Base-by-base conservation (phyloP, 2,888 invertebrate genomes). In the Julus scanicus region DNA sequence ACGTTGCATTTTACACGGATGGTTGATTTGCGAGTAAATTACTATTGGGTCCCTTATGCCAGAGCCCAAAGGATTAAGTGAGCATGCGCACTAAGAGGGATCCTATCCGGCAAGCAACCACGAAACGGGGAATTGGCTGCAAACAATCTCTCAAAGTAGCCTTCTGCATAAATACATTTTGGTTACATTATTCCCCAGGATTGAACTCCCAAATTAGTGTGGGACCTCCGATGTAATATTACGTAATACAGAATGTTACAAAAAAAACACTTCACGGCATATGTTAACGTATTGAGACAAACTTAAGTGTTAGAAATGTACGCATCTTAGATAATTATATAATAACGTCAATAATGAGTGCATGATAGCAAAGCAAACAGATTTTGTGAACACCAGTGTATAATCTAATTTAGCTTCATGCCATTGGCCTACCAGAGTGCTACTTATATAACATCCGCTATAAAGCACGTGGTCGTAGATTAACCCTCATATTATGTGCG, bases 1-100 rank as follows among this genome's bases (percentile, higher is more conserved):
- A 63, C 63, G 63, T 63, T 63, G 63, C 63, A 63, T 63, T 63
- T 63, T 63, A 63, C 63, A 63, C 63, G 63, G 63, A 63, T 63
- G 63, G 63, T 63, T 63, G 63, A 63, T 63, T 63, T 63, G 63
- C 63, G 63, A 63, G 63, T 63, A 63, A 63, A 63, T 63, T 63
- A 63, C 63, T 63, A 63, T 63, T 63, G 63, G 63, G 63, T 63
- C 63, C 63, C 63, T 63, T 6, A 63, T n/a, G 63, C 63, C 63
- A 63, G 63, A n/a, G 63, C 63, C 63, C 63, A 63, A 63, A 63
- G 63, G 63, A 63, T 63, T 63, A 63, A 63, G n/a, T 3, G 63
- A 63, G 63, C 63, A 63, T 63, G 63, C 63, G 63, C 63, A 63
- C 63, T 63, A 63, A 63, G 11, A n/a, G 53, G 15, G 2, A 53